Evolutionary conservation across 23 tunicate genomes (phyloP).

Genomic region (Ascidia mentula): DNA sequence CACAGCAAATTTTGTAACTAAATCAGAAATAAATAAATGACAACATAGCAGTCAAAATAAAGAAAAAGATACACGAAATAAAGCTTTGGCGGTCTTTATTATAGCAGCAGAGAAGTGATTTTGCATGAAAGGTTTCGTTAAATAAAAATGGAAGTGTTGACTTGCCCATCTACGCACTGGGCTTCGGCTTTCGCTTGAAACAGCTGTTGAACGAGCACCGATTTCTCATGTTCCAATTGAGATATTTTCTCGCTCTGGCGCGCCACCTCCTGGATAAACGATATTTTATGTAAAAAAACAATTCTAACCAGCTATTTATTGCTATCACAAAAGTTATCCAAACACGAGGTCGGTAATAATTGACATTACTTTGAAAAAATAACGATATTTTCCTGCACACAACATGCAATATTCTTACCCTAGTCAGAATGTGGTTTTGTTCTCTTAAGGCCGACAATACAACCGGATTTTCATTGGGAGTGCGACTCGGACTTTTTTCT

Average conservation of each 20-base stretch:
- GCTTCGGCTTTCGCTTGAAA: conserved; percentile 67
- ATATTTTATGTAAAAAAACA: too few species aligned
- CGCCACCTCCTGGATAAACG: conserved; percentile 60
- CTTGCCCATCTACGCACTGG: conserved; percentile 39
- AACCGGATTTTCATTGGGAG: neutral
- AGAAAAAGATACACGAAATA: neutral
- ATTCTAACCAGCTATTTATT: too few species aligned
- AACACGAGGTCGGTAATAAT: too few species aligned
- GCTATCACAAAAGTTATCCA: too few species aligned
- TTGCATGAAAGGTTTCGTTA: conserved; percentile 12
- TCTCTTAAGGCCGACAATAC: conserved; percentile 22
- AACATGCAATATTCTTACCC: conserved; percentile 8
- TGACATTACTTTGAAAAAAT: too few species aligned
- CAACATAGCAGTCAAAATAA: neutral
- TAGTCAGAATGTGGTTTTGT: conserved; percentile 18
- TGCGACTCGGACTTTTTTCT: neutral
- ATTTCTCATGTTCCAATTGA: conserved; percentile 71
- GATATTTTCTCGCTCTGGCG: conserved; percentile 33
- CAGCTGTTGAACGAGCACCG: conserved; percentile 59
- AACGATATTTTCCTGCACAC: too few species aligned
- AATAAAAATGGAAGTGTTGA: conserved; percentile 53
- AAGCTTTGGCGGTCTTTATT: neutral
- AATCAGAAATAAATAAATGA: neutral
- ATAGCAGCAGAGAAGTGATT: neutral
- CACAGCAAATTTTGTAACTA: neutral